Evolutionary conservation across 2,888 invertebrate genomes (phyloP).

Genomic region (Doris montereyensis): DNA sequence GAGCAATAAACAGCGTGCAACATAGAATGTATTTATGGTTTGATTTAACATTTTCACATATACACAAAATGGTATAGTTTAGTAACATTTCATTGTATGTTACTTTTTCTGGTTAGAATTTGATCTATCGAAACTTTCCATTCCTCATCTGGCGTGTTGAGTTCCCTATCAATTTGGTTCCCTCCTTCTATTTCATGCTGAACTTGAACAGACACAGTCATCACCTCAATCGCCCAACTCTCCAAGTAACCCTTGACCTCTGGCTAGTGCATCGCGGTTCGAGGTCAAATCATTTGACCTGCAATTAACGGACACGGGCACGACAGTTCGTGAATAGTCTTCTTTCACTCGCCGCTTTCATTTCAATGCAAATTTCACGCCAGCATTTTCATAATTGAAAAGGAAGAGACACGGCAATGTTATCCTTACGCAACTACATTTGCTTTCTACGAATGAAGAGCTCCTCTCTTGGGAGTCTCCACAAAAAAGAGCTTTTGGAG

Average conservation of each 20-base stretch:
- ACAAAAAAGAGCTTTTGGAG: neutral
- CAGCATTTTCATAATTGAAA: constrained; percentile 25
- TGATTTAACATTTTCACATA: no score
- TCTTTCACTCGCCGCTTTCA: constrained; percentile 21
- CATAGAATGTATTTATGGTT: no score
- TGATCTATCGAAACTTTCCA: no score
- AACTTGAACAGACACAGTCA: no score
- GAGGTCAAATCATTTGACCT: constrained; percentile 36
- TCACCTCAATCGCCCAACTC: no score
- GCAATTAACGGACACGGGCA: constrained; percentile 33
- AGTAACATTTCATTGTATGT: no score
- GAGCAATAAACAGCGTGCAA: no score
- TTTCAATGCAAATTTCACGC: constrained; percentile 42
- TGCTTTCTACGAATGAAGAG: constrained; percentile 23
- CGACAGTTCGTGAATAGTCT: neutral
- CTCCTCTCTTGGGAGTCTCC: neutral
- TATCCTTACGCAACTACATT: constrained; percentile 31
- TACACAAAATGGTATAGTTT: no score
- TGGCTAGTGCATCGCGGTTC: constrained; percentile 13
- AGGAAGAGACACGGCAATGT: constrained; percentile 10
- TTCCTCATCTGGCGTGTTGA: no score
- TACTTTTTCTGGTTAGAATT: no score
- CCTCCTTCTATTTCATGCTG: no score
- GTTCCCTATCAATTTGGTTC: no score
- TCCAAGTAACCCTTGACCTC: constrained; percentile 36